Percentiles rank a stretch among this genome's conserved stretches.
These are phyloP conservation scores for Petromus typicus DNA, from an alignment of 2,113 vertebrate species.

Conservation along the genomic window DNA sequence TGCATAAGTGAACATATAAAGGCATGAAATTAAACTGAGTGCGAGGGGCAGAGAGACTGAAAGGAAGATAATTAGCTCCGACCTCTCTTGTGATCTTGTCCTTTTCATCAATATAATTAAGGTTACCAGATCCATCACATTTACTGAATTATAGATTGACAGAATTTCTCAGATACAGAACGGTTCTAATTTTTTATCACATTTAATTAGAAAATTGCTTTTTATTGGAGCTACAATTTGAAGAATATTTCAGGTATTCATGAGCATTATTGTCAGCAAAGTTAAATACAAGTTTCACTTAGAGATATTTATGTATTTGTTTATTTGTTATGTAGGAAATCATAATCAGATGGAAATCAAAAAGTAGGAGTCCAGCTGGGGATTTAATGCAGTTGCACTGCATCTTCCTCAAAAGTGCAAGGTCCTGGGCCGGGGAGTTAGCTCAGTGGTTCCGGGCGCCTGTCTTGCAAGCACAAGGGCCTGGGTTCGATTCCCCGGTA, in stretches of 20 bases:
- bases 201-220: conserved; percentile 5
- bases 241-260: neutral
- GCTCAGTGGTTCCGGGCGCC: no score
- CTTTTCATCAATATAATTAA: conserved; percentile 37
- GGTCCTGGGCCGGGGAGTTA: no score
- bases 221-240: neutral
- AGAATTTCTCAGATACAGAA: neutral
- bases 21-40: neutral
- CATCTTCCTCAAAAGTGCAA: no score
- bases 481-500: no score
- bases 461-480: no score
- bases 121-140: neutral
- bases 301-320: neutral
- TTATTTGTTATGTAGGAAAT: neutral
- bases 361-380: neutral
- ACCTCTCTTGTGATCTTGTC: neutral
- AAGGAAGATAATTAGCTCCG: neutral
- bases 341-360: neutral
- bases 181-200: neutral
- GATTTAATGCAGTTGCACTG: no score
- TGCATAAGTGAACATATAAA: neutral
- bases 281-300: neutral
- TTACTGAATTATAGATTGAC: neutral
- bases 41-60: neutral
- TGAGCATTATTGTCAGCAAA: neutral